phyloP scores from a whole-genome alignment of 2,113 vertebrate genomes.

The Eptesicus fuscus region DNA sequence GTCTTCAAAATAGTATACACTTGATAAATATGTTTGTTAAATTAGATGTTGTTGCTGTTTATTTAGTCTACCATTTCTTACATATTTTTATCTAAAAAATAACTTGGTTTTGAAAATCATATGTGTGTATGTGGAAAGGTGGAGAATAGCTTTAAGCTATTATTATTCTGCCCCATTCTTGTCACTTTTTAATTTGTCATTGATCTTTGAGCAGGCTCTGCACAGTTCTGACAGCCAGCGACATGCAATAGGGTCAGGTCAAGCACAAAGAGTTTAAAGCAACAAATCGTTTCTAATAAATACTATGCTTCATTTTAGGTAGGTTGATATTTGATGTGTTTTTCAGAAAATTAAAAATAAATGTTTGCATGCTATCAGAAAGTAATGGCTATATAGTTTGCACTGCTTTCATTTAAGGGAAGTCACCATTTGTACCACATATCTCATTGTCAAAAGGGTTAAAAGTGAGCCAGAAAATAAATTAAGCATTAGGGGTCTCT shows the following conservation, averaged over 20 bases:
- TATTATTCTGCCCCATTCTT: slow-evolving; percentile 32
- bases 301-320: not conserved
- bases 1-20: not conserved
- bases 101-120: slow-evolving; percentile 27
- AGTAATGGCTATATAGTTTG: not conserved
- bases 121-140: not conserved
- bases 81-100: slow-evolving; percentile 6
- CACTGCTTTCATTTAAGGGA: not conserved
- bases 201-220: slow-evolving; percentile 21
- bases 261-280: slow-evolving; percentile 5
- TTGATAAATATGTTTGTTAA: slow-evolving; percentile 24
- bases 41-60: slow-evolving; percentile 15
- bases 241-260: not conserved
- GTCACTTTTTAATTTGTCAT: slow-evolving; percentile 50
- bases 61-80: slow-evolving; percentile 13
- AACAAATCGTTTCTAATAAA: slow-evolving; percentile 34
- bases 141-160: slow-evolving; percentile 35
- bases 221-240: slow-evolving; percentile 36
- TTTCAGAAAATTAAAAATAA: not conserved
- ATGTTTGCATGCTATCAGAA: not conserved
- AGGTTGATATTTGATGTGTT: not conserved
- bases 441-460: not conserved
- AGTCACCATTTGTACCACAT: not conserved
- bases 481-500: not conserved
- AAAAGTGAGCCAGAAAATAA: slow-evolving; percentile 39